phyloP scores from a whole-genome alignment of 2,797 vertebrate species.

The Enteromius treurensis region DNA sequence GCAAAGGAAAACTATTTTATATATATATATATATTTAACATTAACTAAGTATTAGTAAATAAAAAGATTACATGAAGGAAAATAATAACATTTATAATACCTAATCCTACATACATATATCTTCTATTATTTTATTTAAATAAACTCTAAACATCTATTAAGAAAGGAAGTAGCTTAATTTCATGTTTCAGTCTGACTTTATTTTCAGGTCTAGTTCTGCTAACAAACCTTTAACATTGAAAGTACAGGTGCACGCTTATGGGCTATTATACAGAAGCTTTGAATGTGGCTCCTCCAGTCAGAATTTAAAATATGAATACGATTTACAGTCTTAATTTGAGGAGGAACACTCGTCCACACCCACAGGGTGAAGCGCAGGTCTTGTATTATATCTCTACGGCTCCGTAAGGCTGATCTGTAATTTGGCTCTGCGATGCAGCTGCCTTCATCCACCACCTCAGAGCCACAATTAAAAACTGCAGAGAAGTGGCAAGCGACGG shows the following conservation, averaged over 20 bases:
- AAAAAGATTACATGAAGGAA: no score
- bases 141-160: no score
- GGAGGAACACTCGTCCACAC: background rate
- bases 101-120: no score
- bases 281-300: background rate
- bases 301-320: background rate
- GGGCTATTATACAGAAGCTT: background rate
- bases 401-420: slow-evolving; percentile 70
- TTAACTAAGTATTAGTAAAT: no score
- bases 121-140: no score
- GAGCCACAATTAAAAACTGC: slow-evolving; percentile 76
- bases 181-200: no score
- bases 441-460: slow-evolving; percentile 65
- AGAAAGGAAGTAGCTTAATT: no score
- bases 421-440: slow-evolving; percentile 71
- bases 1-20: no score
- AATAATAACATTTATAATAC: no score
- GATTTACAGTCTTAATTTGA: slow-evolving; percentile 17
- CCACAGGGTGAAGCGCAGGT: slow-evolving; percentile 30
- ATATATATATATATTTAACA: no score
- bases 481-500: slow-evolving; percentile 62
- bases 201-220: no score
- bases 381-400: slow-evolving; percentile 56
- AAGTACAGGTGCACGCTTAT: background rate
- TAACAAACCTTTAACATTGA: background rate